A percentile compares a stretch with the other conserved stretches of the same genome.
These are phyloP conservation scores for Carapus acus DNA, from an alignment of 2,797 vertebrate genomes.

Conservation along the genomic window DNA sequence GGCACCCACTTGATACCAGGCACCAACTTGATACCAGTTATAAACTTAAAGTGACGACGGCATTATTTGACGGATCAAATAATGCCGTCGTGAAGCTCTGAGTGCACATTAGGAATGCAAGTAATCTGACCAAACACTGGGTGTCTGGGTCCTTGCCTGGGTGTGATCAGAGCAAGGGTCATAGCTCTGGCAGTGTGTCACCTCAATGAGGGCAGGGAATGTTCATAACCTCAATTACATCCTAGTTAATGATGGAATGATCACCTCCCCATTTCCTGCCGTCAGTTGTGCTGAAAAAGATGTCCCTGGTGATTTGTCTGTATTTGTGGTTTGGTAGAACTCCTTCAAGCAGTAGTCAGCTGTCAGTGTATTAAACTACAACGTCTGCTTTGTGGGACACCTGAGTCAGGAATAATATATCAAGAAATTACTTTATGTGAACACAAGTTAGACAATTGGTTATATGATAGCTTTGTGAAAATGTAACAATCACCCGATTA, in stretches of 20 bases:
- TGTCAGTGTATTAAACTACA: slow-evolving; percentile 4
- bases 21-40: slow-evolving; percentile 32
- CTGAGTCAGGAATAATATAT: no score
- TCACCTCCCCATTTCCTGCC: slow-evolving; percentile 27
- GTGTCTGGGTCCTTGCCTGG: slow-evolving; percentile 15
- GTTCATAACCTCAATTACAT: slow-evolving; percentile 37
- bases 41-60: slow-evolving; percentile 47
- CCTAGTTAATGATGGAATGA: slow-evolving; percentile 28
- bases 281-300: slow-evolving; percentile 30
- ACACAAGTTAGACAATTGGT: no score
- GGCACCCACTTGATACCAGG: slow-evolving; percentile 28
- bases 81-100: slow-evolving; percentile 41
- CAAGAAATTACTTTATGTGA: no score
- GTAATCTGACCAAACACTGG: slow-evolving; percentile 54
- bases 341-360: slow-evolving; percentile 5
- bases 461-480: no score
- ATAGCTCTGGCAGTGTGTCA: slow-evolving; percentile 40
- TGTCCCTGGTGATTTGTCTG: slow-evolving; percentile 8
- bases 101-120: slow-evolving; percentile 35
- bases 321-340: slow-evolving; percentile 6
- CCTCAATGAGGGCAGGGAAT: slow-evolving; percentile 17
- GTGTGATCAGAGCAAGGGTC: slow-evolving; percentile 49
- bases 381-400: slow-evolving; percentile 3
- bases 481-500: no score
- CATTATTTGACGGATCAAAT: no score